phyloP scores from a whole-genome alignment of 2,888 invertebrate genomes.

The Callyntrura guangdongensis region DNA sequence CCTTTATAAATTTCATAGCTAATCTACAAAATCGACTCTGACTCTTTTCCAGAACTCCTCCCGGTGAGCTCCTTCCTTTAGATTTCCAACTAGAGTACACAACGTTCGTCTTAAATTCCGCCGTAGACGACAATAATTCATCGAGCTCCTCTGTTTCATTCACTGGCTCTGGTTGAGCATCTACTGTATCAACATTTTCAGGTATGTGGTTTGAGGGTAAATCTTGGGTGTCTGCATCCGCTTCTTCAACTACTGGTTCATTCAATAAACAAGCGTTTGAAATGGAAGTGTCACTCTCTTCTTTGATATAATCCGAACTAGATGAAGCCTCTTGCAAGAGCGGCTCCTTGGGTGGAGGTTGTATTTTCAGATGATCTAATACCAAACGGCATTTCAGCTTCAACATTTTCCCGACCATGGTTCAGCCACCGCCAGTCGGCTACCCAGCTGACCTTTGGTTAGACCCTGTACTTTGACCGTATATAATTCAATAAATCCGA shows the following conservation, averaged over 20 bases:
- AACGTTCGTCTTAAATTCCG: not conserved
- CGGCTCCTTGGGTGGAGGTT: not conserved
- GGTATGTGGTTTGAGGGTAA: not conserved
- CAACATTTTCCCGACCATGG: slow-evolving; percentile 40
- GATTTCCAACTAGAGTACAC: slow-evolving; percentile 1
- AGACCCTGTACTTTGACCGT: not conserved
- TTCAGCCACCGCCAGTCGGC: not conserved
- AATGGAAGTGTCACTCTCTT: no score
- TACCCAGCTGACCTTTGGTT: not conserved
- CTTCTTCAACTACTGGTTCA: no score
- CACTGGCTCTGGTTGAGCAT: not conserved
- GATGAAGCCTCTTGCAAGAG: no score
- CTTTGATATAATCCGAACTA: no score
- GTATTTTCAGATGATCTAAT: slow-evolving; percentile 19
- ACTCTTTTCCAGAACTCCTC: not conserved
- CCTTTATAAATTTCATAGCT: not conserved
- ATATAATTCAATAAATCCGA: no score
- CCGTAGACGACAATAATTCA: no score
- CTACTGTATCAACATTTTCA: not conserved
- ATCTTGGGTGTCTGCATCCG: not conserved
- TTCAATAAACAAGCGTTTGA: no score
- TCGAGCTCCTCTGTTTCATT: not conserved
- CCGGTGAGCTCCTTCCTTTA: not conserved
- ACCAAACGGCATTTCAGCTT: slow-evolving; percentile 42
- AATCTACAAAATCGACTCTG: not conserved